These are phyloP conservation scores for Tetraneura akinire DNA, from an alignment of 1,140 invertebrate species.

Conservation along the genomic window DNA sequence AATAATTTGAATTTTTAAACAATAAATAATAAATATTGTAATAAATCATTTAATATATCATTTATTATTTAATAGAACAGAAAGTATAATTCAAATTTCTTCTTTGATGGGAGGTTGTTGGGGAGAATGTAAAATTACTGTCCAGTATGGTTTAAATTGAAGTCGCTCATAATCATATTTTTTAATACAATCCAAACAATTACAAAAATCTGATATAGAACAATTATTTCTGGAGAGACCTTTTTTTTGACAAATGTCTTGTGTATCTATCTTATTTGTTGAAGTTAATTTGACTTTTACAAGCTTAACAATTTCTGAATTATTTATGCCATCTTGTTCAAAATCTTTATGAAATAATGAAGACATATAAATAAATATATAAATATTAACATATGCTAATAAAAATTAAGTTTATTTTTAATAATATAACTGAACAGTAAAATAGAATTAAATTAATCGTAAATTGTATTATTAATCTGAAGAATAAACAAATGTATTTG, in stretches of 20 bases:
- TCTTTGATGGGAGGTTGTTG: neutral
- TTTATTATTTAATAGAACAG: no score
- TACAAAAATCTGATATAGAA: neutral
- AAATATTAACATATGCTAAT: no score
- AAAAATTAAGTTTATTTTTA: no score
- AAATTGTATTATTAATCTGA: no score
- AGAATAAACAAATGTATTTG: no score
- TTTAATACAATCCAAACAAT: constrained; percentile 8
- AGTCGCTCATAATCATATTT: neutral
- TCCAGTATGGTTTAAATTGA: neutral
- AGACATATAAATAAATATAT: neutral
- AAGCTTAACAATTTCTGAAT: constrained; percentile 23
- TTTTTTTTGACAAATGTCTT: constrained; percentile 23
- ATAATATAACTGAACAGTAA: no score
- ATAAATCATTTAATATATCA: no score
- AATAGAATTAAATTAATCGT: no score
- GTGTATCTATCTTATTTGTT: neutral
- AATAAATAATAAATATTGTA: no score
- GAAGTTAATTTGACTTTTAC: constrained; percentile 16
- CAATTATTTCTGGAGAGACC: neutral
- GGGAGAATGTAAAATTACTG: neutral
- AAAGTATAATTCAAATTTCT: no score
- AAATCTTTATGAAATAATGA: constrained; percentile 21
- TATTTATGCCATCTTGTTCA: constrained; percentile 25
- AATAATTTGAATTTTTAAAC: no score